These are phyloP conservation scores for Bathynomus jamesi DNA, from an alignment of 1,140 invertebrate genomes.

Conservation along the genomic window DNA sequence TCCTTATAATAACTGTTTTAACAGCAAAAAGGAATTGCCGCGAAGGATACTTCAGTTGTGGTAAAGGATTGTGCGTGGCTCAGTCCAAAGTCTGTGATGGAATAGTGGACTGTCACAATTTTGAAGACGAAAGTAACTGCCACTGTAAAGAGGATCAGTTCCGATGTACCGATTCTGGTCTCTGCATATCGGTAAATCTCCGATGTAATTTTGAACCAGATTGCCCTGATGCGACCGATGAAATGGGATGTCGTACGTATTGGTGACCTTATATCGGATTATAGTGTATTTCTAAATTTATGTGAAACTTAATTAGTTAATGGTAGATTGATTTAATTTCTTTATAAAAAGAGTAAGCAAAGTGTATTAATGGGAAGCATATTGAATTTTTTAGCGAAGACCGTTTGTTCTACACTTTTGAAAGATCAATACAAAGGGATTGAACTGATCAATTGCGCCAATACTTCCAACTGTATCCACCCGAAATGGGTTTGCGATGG, in stretches of 20 bases:
- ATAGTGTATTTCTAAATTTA: too few relatives aligned
- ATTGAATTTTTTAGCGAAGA: too few relatives aligned
- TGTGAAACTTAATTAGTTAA: too few relatives aligned
- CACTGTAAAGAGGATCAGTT: slow-evolving; percentile 39
- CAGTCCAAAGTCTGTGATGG: slow-evolving; percentile 41
- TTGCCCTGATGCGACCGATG: slow-evolving; percentile 63
- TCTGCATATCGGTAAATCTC: slow-evolving; percentile 34
- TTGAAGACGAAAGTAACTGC: slow-evolving; percentile 33
- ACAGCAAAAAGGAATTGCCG: too few relatives aligned
- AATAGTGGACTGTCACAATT: slow-evolving; percentile 40
- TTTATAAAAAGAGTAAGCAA: too few relatives aligned
- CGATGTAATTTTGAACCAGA: slow-evolving; percentile 57
- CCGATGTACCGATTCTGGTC: slow-evolving; percentile 32
- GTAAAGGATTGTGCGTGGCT: slow-evolving; percentile 50
- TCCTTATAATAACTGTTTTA: too few relatives aligned
- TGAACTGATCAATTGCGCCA: slow-evolving; percentile 50
- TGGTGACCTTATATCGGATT: too few relatives aligned
- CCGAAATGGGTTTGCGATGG: slow-evolving; percentile 74
- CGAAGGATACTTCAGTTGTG: slow-evolving; percentile 47
- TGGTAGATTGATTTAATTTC: too few relatives aligned
- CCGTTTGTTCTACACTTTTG: slow-evolving; percentile 22
- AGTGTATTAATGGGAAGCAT: too few relatives aligned
- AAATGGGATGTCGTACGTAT: slow-evolving; percentile 57
- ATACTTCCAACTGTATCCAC: slow-evolving; percentile 57
- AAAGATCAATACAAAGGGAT: slow-evolving; percentile 13